phyloP scores from a whole-genome alignment of 2,888 invertebrate genomes.

The Athripsodes cinereus region DNA sequence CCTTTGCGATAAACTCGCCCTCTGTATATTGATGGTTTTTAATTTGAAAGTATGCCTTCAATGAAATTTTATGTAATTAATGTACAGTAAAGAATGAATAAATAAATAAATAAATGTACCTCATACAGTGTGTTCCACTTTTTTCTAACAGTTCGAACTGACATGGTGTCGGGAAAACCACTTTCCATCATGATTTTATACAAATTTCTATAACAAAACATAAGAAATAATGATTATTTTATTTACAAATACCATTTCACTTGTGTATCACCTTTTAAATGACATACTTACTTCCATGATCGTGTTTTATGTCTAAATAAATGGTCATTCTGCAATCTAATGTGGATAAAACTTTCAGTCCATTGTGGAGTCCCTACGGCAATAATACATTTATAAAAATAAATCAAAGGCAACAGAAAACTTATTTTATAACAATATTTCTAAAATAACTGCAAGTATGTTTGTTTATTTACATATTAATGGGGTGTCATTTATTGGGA shows the following conservation, averaged over 20 bases:
- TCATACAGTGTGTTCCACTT: conserved; percentile 38
- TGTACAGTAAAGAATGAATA: no score
- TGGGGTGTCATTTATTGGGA: no score
- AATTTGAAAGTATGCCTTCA: no score
- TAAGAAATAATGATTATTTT: background rate
- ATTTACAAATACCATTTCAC: background rate
- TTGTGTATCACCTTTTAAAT: no score
- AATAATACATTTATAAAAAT: no score
- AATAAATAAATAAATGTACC: conserved; percentile 1
- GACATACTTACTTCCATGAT: conserved; percentile 45
- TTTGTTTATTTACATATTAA: no score
- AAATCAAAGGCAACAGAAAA: no score
- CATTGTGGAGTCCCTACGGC: conserved; percentile 42
- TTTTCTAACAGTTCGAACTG: conserved; percentile 42
- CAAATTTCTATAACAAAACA: conserved; percentile 37
- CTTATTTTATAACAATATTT: no score
- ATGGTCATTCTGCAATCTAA: conserved; percentile 43
- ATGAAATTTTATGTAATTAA: no score
- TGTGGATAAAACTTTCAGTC: conserved; percentile 38
- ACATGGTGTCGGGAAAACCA: conserved; percentile 45
- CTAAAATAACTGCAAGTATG: no score
- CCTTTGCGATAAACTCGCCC: no score
- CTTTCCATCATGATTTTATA: conserved; percentile 39
- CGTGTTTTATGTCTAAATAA: conserved; percentile 45
- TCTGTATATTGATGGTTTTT: no score